A percentile compares a stretch with the other conserved stretches of the same genome.
These are phyloP conservation scores for Melieria picta DNA, from an alignment of 2,888 invertebrate species.

Conservation along the genomic window DNA sequence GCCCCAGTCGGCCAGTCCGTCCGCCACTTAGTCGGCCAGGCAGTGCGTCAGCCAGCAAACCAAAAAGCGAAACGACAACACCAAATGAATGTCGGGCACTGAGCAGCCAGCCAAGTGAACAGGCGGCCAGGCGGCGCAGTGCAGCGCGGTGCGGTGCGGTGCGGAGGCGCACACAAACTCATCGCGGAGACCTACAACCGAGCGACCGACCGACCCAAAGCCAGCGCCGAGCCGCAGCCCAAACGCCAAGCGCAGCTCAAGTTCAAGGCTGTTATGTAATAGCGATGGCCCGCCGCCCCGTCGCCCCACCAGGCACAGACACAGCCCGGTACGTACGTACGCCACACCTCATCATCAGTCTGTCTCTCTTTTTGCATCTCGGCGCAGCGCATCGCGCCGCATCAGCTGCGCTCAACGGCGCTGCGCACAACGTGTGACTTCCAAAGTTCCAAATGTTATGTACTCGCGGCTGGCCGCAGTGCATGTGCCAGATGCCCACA, in stretches of 20 bases:
- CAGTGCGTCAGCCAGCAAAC: not conserved
- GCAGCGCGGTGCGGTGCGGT: not conserved
- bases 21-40: not conserved
- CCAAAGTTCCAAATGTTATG: too few relatives aligned
- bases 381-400: not conserved
- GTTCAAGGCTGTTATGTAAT: constrained; percentile 66
- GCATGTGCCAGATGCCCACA: constrained; percentile 7
- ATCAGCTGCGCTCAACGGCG: not conserved
- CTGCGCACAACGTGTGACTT: too few relatives aligned
- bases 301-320: constrained; percentile 2
- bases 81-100: not conserved
- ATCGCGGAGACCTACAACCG: constrained; percentile 45
- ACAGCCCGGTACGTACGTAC: not conserved
- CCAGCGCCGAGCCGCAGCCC: not conserved
- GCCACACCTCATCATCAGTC: not conserved
- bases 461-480: too few relatives aligned
- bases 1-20: constrained; percentile 5
- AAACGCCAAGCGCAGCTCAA: constrained; percentile 56
- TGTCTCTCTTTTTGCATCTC: not conserved
- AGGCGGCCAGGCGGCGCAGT: not conserved
- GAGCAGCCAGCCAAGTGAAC: not conserved
- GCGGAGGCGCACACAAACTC: not conserved
- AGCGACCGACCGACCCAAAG: constrained; percentile 45
- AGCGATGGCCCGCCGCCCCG: constrained; percentile 22
- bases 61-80: not conserved